Conservation (phyloP, 2,888 invertebrate genomes). For the Parnassius mnemosyne region DNA sequence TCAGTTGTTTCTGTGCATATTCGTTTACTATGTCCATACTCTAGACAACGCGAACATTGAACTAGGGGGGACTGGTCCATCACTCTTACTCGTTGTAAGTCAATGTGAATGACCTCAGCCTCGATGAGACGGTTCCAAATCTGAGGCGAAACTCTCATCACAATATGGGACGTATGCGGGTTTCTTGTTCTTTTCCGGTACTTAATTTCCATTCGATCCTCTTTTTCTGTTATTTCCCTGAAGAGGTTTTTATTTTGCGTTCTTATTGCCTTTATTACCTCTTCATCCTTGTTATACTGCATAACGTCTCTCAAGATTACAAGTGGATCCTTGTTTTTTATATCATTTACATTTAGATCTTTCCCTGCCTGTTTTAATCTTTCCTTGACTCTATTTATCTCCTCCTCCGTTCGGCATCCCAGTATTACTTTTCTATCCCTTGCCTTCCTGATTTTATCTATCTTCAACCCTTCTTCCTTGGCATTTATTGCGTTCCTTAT, state of each 20-base stretch:
- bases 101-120: neutral
- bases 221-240: neutral
- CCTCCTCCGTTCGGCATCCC: too few relatives aligned
- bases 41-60: too few relatives aligned
- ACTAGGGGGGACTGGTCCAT: too few relatives aligned
- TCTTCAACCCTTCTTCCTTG: too few relatives aligned
- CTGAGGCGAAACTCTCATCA: too few relatives aligned
- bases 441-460: too few relatives aligned
- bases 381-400: neutral
- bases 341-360: neutral
- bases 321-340: constrained; percentile 1
- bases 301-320: constrained; percentile 3
- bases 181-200: neutral
- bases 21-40: neutral
- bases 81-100: constrained; percentile 1
- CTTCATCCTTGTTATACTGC: neutral
- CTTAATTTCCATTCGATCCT: neutral
- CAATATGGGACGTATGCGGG: too few relatives aligned
- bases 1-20: neutral
- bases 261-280: neutral
- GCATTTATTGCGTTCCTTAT: too few relatives aligned
- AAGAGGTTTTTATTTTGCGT: constrained; percentile 3
- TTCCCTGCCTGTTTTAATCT: neutral
- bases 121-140: neutral
- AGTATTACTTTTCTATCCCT: too few relatives aligned